Evolutionary conservation across 2,113 vertebrate species (phyloP).

Genomic region (Chloropsis cyanopogon): DNA sequence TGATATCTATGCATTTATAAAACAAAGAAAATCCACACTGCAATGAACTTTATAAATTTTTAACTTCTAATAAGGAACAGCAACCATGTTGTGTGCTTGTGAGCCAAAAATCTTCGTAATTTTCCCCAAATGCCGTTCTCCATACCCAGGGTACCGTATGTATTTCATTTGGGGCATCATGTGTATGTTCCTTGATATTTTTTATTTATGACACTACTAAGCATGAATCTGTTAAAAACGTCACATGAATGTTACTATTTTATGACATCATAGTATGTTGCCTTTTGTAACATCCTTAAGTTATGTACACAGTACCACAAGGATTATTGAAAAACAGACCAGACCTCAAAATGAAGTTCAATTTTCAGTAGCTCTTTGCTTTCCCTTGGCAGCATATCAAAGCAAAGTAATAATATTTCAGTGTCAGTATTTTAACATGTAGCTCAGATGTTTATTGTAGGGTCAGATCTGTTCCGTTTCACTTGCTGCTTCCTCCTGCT

Average conservation of each 20-base stretch:
- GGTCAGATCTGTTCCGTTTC: constrained; percentile 13
- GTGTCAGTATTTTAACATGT: constrained; percentile 25
- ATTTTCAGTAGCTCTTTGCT: background rate
- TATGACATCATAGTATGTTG: background rate
- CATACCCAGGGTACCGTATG: background rate
- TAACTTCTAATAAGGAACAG: background rate
- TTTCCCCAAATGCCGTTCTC: background rate
- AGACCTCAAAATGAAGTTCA: background rate
- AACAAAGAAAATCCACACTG: background rate
- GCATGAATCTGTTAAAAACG: background rate
- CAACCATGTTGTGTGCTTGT: background rate
- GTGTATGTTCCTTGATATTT: background rate
- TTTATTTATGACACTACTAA: background rate
- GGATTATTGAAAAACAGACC: background rate
- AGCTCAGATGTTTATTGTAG: constrained; percentile 27
- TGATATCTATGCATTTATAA: background rate
- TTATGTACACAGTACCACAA: background rate
- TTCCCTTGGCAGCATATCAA: constrained; percentile 35
- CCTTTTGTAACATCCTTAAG: background rate
- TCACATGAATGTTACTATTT: background rate
- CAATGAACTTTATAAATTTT: background rate
- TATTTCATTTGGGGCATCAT: background rate
- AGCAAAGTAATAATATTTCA: background rate
- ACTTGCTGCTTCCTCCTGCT: background rate
- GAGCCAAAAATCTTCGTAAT: background rate